Percentiles rank a stretch among this genome's conserved stretches.
These are phyloP conservation scores for Caerostris darwini DNA, from an alignment of 1,140 invertebrate species.

Conservation along the genomic window DNA sequence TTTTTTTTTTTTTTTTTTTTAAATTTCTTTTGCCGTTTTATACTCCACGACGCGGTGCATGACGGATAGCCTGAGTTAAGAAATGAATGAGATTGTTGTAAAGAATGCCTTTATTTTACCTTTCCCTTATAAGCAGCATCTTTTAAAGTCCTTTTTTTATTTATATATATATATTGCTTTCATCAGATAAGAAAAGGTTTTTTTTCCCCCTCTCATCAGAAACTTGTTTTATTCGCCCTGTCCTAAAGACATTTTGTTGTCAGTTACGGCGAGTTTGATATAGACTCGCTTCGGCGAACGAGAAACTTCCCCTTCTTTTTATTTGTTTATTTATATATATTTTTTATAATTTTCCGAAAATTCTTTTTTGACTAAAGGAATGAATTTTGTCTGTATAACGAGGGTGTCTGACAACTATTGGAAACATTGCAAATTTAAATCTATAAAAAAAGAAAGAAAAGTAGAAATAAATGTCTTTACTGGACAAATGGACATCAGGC, in stretches of 20 bases:
- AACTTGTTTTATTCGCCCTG: not conserved
- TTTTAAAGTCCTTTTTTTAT: not conserved
- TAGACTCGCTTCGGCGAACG: not conserved
- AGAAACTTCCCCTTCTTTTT: too few relatives aligned
- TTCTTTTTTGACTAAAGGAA: too few relatives aligned
- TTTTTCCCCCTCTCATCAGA: not conserved
- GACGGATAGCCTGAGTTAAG: not conserved
- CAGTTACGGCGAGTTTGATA: not conserved
- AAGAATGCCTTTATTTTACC: constrained; percentile 4
- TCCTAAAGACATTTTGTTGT: not conserved
- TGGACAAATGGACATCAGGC: too few relatives aligned
- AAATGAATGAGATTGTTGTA: constrained; percentile 23
- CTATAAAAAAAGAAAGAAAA: too few relatives aligned
- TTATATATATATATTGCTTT: not conserved
- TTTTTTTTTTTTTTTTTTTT: too few relatives aligned
- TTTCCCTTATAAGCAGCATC: not conserved
- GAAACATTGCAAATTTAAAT: too few relatives aligned
- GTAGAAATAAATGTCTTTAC: too few relatives aligned
- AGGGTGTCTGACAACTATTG: too few relatives aligned
- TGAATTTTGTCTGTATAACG: too few relatives aligned
- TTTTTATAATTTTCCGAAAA: too few relatives aligned
- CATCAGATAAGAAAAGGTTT: not conserved
- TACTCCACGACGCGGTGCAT: not conserved
- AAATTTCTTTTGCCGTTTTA: not conserved
- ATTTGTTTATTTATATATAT: too few relatives aligned